Evolutionary conservation across 2,113 vertebrate genomes (phyloP), one percentile per base, ranked within the genome.

Genomic region (Prinia subflava): DNA sequence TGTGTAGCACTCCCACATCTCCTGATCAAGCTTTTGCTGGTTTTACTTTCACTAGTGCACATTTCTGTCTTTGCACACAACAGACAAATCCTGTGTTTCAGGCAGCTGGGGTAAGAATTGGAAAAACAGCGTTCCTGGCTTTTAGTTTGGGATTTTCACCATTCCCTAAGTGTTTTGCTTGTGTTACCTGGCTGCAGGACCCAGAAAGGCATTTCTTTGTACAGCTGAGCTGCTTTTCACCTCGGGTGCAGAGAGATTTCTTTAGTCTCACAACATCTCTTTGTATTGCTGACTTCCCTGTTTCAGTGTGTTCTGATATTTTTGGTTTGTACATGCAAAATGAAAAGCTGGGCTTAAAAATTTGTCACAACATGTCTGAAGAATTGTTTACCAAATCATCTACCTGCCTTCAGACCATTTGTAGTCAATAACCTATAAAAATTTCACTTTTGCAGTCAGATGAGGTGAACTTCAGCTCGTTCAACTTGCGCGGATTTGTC

Each of bases 1-100:
- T 76, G 33, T 46, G 55, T 37, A 42, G 52, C 18, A 8, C 53
- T 89, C 77, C 39, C 60, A 11, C 65, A 13, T 52, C 80, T 87
- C 64, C n/a, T 23, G 31, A 37, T 44, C 27, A 14, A 24, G 15
- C 50, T 79, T 90, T 37, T 60, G 19, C 62, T 44, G 24, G 8
- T 68, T 46, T 87, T n/a, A 24, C 21, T 82, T 64, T 65, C 39
- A 42, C 42, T 53, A 13, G 15, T 27, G 80, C 39, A 3, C 2
- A 2, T 80, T 83, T 62, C 46, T 83, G 33, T 37, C 78, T 62
- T 67, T 60, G 35, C 60, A 28, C 42, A 56, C 52, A 55, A 9
- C 46, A 62, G 42, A n/a, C 17, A 1, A 6, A 27, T 0, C 3
- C 1, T 33, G 21, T 73, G 47, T 76, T 87, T 79, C 0, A 0